Conservation (phyloP, 1,140 invertebrate genomes). For the Megalopta genalis region DNA sequence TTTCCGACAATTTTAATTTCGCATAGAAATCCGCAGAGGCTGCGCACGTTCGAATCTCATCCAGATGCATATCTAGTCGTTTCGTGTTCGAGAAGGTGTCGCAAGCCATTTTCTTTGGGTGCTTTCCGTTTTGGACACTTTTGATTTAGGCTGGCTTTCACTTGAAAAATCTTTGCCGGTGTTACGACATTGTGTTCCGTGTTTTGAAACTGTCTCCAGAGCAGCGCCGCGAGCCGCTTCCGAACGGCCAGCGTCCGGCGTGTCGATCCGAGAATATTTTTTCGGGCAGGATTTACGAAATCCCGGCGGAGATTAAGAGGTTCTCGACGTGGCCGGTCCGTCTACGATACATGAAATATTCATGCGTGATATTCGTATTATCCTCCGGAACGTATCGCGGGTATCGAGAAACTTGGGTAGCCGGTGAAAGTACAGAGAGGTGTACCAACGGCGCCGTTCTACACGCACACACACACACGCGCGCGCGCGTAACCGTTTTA, state of each 20-base stretch:
- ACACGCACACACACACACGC: conserved; percentile 7
- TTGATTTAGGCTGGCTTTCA: neutral
- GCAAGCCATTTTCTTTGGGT: too few relatives aligned
- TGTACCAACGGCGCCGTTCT: conserved; percentile 8
- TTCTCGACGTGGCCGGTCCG: conserved; percentile 1
- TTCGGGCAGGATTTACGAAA: neutral
- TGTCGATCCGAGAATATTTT: neutral
- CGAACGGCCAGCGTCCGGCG: neutral
- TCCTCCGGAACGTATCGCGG: conserved; percentile 37
- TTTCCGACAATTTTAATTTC: too few relatives aligned
- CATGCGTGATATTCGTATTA: conserved; percentile 38
- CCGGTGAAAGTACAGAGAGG: conserved; percentile 44
- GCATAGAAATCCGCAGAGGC: too few relatives aligned
- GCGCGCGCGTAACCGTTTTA: neutral
- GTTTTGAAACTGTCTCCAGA: neutral
- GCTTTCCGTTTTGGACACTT: neutral
- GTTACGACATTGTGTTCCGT: neutral
- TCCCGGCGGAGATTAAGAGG: conserved; percentile 10
- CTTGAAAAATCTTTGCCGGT: neutral
- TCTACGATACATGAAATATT: conserved; percentile 28
- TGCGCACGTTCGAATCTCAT: too few relatives aligned
- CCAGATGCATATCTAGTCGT: too few relatives aligned
- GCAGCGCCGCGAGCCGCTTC: neutral
- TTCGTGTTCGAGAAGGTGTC: too few relatives aligned
- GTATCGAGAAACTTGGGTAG: conserved; percentile 49